phyloP scores from a whole-genome alignment of 2,113 vertebrate species.

The Aleadryas rufinucha region DNA sequence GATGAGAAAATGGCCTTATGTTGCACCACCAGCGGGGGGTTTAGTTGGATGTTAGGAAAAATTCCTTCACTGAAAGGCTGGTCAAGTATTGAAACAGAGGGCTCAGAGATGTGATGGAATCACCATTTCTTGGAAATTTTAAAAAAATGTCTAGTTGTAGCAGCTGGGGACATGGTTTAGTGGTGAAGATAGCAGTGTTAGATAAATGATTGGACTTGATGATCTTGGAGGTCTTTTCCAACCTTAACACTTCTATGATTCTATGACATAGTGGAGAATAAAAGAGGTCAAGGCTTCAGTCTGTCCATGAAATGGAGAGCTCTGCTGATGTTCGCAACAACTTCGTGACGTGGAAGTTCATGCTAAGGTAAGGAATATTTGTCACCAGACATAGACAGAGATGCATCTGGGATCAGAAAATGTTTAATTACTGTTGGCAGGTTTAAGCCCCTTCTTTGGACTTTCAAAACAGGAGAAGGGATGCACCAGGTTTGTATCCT shows the following conservation, averaged over 20 bases:
- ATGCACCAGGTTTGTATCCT: neutral
- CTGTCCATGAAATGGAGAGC: neutral
- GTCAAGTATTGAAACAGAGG: neutral
- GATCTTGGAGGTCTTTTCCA: neutral
- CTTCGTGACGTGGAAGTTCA: rapidly evolving
- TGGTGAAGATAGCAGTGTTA: neutral
- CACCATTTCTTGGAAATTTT: neutral
- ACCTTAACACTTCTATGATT: neutral
- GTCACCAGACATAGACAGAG: neutral
- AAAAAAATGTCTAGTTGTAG: neutral
- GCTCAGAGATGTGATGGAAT: neutral
- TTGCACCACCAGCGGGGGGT: neutral
- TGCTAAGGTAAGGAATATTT: neutral
- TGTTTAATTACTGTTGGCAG: neutral
- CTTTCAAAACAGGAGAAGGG: neutral
- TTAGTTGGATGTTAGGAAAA: neutral
- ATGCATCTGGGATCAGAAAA: neutral
- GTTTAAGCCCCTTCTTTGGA: neutral
- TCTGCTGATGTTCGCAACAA: neutral
- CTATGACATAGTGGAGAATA: neutral
- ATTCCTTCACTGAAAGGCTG: neutral
- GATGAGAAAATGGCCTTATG: neutral
- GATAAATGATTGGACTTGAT: neutral
- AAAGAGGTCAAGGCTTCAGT: neutral
- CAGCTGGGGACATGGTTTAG: neutral